phyloP scores from a whole-genome alignment of 2,113 vertebrate species.

The Galeopterus variegatus region DNA sequence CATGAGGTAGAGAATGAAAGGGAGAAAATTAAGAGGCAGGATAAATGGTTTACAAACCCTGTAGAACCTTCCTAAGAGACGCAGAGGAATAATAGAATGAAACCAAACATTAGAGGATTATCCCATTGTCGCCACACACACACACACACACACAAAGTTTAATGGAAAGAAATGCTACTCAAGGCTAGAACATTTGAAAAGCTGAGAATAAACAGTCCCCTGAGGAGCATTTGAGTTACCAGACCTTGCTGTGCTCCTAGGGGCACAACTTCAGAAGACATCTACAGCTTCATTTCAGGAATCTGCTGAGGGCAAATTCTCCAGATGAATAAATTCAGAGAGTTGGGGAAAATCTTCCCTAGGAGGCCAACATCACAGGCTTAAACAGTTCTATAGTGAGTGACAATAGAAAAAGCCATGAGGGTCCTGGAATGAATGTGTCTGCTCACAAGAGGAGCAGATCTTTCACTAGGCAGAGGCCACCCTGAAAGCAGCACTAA shows the following conservation, averaged over 20 bases:
- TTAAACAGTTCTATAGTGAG: neutral
- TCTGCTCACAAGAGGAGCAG: neutral
- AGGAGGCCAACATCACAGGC: neutral
- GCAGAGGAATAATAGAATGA: neutral
- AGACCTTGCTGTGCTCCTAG: neutral
- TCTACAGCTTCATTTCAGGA: neutral
- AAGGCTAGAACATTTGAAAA: neutral
- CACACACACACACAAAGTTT: rapidly evolving
- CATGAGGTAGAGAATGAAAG: neutral
- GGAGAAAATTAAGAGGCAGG: neutral
- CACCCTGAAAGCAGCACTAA: neutral
- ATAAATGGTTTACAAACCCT: neutral
- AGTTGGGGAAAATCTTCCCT: neutral
- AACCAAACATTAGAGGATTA: neutral
- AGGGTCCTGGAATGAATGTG: neutral
- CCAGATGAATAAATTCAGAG: neutral
- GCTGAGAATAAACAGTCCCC: neutral
- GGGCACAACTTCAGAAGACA: neutral
- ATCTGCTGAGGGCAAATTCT: neutral
- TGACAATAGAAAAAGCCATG: neutral
- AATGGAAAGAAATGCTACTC: neutral
- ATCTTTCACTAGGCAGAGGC: neutral
- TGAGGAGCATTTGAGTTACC: neutral
- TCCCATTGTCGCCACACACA: neutral
- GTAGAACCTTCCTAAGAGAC: neutral